These are phyloP conservation scores for Prorops nasuta DNA, from an alignment of 1,140 invertebrate genomes.

Conservation along the genomic window DNA sequence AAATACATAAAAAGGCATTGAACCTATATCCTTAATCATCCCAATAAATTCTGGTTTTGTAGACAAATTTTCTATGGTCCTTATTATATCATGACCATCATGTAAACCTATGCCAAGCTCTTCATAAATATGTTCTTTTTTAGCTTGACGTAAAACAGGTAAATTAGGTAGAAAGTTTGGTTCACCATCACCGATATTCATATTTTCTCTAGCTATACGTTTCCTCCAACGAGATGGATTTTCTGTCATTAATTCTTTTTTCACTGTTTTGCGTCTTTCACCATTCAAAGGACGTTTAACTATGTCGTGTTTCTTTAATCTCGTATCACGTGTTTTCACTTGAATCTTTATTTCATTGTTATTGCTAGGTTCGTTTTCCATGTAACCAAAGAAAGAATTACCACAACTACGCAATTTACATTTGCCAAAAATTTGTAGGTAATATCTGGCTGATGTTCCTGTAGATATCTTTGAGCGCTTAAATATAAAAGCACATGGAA, in stretches of 20 bases:
- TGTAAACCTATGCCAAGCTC: not conserved
- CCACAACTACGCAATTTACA: not conserved
- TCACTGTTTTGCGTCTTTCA: not conserved
- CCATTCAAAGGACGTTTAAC: not conserved
- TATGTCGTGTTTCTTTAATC: not conserved
- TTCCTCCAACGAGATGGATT: not conserved
- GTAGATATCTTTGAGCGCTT: not conserved
- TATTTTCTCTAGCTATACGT: not conserved
- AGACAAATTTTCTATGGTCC: not conserved
- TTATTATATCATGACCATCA: not conserved
- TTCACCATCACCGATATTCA: not conserved
- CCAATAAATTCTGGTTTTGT: not conserved
- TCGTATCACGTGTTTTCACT: not conserved
- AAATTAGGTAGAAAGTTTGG: not conserved
- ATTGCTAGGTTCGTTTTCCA: not conserved
- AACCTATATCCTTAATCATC: slow-evolving; percentile 7
- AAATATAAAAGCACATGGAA: slow-evolving; percentile 4
- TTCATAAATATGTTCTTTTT: slow-evolving; percentile 1
- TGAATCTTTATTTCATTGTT: not conserved
- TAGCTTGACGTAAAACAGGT: not conserved
- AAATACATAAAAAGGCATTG: slow-evolving; percentile 5
- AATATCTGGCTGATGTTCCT: slow-evolving; percentile 3
- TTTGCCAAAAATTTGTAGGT: not conserved
- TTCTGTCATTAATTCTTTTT: not conserved
- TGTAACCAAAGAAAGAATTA: not conserved